Evolutionary conservation across 2,113 vertebrate species (phyloP).

Genomic region (Periophthalmodon schlosseri): DNA sequence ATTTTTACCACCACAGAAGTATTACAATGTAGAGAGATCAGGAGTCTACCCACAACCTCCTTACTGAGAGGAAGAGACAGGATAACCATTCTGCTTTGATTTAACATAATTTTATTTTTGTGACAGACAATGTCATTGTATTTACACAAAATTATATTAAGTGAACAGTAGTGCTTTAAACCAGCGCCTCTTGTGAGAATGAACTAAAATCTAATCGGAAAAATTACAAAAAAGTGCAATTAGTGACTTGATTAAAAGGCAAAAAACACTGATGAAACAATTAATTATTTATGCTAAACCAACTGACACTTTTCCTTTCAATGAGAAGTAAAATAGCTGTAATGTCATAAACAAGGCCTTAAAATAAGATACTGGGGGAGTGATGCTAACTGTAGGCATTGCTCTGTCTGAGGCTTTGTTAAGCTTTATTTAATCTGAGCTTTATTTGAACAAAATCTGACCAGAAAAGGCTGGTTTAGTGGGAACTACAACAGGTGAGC

Average conservation of each 20-base stretch:
- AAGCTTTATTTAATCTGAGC: too few species aligned
- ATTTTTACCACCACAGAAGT: neutral
- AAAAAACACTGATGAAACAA: neutral
- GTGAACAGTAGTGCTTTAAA: neutral
- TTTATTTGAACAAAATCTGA: too few species aligned
- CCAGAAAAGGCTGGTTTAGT: too few species aligned
- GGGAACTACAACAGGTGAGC: too few species aligned
- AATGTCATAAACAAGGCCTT: too few species aligned
- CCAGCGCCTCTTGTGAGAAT: neutral
- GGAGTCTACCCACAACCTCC: too few species aligned
- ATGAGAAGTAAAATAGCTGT: too few species aligned
- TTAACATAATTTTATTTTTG: neutral
- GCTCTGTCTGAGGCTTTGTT: too few species aligned
- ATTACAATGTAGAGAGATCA: neutral
- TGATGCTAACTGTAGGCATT: too few species aligned
- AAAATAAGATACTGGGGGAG: too few species aligned
- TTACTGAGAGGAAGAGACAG: neutral
- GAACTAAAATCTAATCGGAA: neutral
- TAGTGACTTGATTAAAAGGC: neutral
- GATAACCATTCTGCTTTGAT: neutral
- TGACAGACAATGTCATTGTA: conserved; percentile 44
- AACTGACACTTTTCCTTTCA: neutral
- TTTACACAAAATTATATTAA: conserved; percentile 46
- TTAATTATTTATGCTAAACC: neutral
- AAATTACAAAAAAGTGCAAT: neutral